Evolutionary conservation across 2,113 vertebrate genomes (phyloP).

Genomic region (Acanthochromis polyacanthus): DNA sequence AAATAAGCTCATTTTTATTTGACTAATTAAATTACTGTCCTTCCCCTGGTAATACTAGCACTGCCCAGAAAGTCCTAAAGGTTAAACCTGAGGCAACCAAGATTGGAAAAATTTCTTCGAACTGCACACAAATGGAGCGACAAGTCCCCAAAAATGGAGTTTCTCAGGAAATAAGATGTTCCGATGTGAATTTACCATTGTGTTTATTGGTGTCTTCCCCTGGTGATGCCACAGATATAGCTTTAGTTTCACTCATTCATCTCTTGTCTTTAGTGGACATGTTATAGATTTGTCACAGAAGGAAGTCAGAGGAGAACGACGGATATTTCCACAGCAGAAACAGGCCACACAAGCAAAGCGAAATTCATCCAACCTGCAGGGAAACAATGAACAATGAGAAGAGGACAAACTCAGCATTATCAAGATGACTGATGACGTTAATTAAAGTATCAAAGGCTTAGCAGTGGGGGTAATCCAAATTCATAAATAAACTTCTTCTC

Average conservation of each 20-base stretch:
- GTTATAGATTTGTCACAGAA: conserved; percentile 2
- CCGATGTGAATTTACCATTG: background rate
- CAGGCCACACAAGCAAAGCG: conserved; percentile 44
- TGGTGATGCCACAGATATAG: no score
- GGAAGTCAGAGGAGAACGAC: conserved; percentile 1
- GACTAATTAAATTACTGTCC: conserved; percentile 42
- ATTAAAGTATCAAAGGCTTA: conserved; percentile 73
- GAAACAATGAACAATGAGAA: conserved; percentile 53
- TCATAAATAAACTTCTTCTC: conserved; percentile 64
- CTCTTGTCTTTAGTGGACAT: background rate
- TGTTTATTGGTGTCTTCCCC: no score
- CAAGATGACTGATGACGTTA: conserved; percentile 71
- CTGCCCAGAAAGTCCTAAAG: conserved; percentile 28
- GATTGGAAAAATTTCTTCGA: conserved; percentile 42
- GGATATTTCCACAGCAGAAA: conserved; percentile 35
- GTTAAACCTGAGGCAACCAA: conserved; percentile 52
- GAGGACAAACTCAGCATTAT: conserved; percentile 40
- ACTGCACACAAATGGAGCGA: conserved; percentile 29
- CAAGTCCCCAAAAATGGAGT: background rate
- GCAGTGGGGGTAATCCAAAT: conserved; percentile 49
- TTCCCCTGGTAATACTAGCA: conserved; percentile 13
- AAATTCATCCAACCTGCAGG: conserved; percentile 30
- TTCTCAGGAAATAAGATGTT: conserved; percentile 33
- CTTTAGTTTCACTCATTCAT: background rate
- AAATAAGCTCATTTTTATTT: conserved; percentile 35